Evolutionary conservation across 1,140 invertebrate genomes (phyloP).

Genomic region (Apis cerana): DNA sequence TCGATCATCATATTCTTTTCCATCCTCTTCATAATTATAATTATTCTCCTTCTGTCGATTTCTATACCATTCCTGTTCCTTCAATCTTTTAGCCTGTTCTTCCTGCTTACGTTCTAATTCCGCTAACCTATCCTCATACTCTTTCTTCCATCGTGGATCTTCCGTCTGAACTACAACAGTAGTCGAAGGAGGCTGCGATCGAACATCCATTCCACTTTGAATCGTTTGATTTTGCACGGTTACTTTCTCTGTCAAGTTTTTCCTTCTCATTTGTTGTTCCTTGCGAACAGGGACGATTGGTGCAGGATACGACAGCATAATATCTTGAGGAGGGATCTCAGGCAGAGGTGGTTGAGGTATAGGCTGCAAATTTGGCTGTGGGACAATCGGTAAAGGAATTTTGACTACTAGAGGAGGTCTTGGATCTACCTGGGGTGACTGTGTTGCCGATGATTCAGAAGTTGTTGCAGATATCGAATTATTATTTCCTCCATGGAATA

Average conservation of each 20-base stretch:
- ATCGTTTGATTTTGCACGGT: conserved; percentile 64
- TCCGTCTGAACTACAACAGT: not conserved
- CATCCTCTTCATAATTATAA: conserved; percentile 35
- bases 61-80: conserved; percentile 51
- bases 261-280: conserved; percentile 55
- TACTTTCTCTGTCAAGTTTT: conserved; percentile 63
- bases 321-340: conserved; percentile 22
- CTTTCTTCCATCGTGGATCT: conserved; percentile 65
- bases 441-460: conserved; percentile 26
- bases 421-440: conserved; percentile 3
- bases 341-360: conserved; percentile 57
- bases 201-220: conserved; percentile 61
- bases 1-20: conserved; percentile 21
- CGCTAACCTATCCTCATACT: conserved; percentile 56
- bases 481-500: conserved; percentile 69
- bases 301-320: conserved; percentile 18
- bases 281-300: conserved; percentile 58
- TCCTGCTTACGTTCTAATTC: conserved; percentile 66
- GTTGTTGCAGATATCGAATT: conserved; percentile 13
- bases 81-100: conserved; percentile 54
- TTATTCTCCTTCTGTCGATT: conserved; percentile 20
- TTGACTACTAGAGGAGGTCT: conserved; percentile 56
- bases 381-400: conserved; percentile 60
- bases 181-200: conserved; percentile 12
- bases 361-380: conserved; percentile 56